phyloP scores from a whole-genome alignment of 2,797 vertebrate species.

The Spheniscus humboldti region DNA sequence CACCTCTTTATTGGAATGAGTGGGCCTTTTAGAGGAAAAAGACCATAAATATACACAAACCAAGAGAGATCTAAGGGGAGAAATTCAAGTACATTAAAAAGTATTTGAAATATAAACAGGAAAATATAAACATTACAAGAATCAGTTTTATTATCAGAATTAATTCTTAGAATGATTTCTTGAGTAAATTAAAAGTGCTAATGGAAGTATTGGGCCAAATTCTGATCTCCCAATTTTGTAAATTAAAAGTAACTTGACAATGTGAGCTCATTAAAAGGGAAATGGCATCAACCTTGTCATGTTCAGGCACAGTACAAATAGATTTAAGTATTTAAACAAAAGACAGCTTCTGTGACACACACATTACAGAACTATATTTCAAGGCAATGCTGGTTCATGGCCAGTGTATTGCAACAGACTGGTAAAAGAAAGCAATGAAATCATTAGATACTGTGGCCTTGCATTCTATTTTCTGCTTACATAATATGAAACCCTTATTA shows the following conservation, averaged over 20 bases:
- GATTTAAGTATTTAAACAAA: neutral
- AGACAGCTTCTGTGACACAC: neutral
- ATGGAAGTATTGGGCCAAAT: neutral
- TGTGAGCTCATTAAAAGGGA: neutral
- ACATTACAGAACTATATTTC: neutral
- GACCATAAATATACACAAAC: neutral
- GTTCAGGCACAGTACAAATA: neutral
- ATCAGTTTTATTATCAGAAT: neutral
- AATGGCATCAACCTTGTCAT: neutral
- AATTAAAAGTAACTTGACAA: neutral
- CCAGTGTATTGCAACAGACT: neutral
- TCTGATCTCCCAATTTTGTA: neutral
- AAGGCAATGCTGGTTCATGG: neutral
- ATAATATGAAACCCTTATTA: neutral
- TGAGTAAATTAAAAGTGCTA: neutral
- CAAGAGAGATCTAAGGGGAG: neutral
- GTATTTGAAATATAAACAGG: constrained; percentile 14
- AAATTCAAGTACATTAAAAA: constrained; percentile 5
- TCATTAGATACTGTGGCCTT: neutral
- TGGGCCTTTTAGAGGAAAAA: neutral
- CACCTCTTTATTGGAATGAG: constrained; percentile 2
- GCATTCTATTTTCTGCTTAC: neutral
- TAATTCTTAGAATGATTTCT: neutral
- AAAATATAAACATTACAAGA: neutral
- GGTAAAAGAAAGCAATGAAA: neutral